Percentiles rank a stretch among this genome's conserved stretches.
These are phyloP conservation scores for Geococcyx californianus DNA, from an alignment of 2,113 vertebrate genomes.

Conservation along the genomic window DNA sequence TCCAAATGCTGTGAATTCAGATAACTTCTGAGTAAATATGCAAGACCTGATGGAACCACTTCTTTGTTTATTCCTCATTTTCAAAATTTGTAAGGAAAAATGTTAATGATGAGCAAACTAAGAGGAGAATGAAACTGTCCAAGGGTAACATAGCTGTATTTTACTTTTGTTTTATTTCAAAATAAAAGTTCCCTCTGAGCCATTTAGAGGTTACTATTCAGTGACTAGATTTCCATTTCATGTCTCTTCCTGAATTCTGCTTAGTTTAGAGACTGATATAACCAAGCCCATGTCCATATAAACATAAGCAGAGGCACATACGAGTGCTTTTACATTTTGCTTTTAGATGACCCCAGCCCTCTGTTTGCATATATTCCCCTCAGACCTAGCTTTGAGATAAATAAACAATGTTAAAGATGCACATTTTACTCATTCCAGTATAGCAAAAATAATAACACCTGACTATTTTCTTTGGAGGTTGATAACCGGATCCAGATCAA, in stretches of 20 bases:
- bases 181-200: not conserved
- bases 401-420: slow-evolving; percentile 19
- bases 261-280: not conserved
- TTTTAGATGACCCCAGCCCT: not conserved
- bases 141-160: not conserved
- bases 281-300: not conserved
- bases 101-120: not conserved
- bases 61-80: not conserved
- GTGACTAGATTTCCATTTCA: not conserved
- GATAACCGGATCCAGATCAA: slow-evolving; percentile 35
- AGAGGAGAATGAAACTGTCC: not conserved
- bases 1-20: not conserved
- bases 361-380: slow-evolving; percentile 9
- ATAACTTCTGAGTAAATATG: not conserved
- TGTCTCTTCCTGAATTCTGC: not conserved
- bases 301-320: not conserved
- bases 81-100: not conserved
- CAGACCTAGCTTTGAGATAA: slow-evolving; percentile 14
- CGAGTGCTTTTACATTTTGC: not conserved
- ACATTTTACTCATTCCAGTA: slow-evolving; percentile 35
- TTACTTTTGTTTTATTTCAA: slow-evolving; percentile 14
- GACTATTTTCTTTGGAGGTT: not conserved
- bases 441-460: slow-evolving; percentile 49
- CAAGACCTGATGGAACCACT: not conserved
- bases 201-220: not conserved